phyloP scores from a whole-genome alignment of 2,797 vertebrate genomes.

The Mus spretus region DNA sequence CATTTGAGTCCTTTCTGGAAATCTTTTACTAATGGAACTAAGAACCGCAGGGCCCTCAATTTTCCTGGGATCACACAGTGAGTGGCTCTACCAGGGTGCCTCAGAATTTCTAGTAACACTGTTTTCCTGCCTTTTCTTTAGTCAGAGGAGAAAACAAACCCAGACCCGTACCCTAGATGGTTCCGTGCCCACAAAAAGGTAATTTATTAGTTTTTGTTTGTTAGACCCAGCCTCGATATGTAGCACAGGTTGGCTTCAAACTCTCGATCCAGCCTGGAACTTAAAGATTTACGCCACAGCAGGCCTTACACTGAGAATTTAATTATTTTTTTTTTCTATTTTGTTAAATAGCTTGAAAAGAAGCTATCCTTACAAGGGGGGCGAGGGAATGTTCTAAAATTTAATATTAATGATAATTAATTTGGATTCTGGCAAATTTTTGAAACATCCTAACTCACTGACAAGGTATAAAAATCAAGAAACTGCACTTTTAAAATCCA shows the following conservation, averaged over 20 bases:
- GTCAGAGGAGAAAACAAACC: neutral
- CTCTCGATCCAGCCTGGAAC: neutral
- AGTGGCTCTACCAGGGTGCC: neutral
- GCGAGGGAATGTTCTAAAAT: neutral
- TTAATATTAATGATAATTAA: neutral
- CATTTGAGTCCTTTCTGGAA: neutral
- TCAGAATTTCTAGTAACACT: neutral
- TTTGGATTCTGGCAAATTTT: neutral
- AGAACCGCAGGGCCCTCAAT: neutral
- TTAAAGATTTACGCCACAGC: neutral
- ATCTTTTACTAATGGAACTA: neutral
- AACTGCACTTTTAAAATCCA: neutral
- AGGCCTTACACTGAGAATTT: neutral
- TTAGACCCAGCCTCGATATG: neutral
- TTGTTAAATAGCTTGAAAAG: neutral
- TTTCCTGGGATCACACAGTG: neutral
- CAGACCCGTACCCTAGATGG: neutral
- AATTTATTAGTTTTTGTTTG: neutral
- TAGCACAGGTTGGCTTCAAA: neutral
- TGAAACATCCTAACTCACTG: neutral
- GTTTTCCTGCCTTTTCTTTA: neutral
- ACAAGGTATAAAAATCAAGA: constrained; percentile 28
- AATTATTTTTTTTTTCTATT: neutral
- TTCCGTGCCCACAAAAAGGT: neutral
- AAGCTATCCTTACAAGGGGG: neutral